Conservation (phyloP, 2,888 invertebrate genomes). For the Noctuana brunneofusca region DNA sequence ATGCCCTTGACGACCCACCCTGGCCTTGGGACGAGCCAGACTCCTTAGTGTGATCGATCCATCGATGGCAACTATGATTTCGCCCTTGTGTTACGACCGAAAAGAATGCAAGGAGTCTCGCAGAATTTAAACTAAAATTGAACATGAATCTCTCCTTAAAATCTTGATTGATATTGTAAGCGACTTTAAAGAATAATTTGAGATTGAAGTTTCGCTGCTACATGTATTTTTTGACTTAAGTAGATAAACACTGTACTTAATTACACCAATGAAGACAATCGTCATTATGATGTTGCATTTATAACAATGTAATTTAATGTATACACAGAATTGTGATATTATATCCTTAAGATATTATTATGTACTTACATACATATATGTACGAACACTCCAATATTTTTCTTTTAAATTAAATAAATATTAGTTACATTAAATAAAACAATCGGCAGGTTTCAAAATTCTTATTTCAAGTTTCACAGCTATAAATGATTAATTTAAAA, state of each 20-base stretch:
- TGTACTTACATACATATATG: slow-evolving; percentile 9
- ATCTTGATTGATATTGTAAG: too few relatives aligned
- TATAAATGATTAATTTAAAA: slow-evolving; percentile 20
- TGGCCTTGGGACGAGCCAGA: slow-evolving; percentile 80
- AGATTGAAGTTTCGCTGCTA: background rate
- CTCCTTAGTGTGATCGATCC: slow-evolving; percentile 66
- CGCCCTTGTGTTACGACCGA: too few relatives aligned
- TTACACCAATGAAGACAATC: slow-evolving; percentile 5
- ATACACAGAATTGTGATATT: slow-evolving; percentile 31
- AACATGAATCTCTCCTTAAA: too few relatives aligned
- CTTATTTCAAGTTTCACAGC: slow-evolving; percentile 23
- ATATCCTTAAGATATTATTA: slow-evolving; percentile 29
- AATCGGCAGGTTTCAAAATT: slow-evolving; percentile 5
- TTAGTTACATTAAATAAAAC: too few relatives aligned
- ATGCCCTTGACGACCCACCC: slow-evolving; percentile 73
- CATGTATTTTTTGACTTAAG: background rate
- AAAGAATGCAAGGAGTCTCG: background rate
- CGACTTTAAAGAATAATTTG: too few relatives aligned
- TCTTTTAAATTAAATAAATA: too few relatives aligned
- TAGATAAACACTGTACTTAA: slow-evolving; percentile 15
- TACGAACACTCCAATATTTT: background rate
- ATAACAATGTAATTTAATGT: slow-evolving; percentile 18
- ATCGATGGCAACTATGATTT: background rate
- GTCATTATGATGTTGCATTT: slow-evolving; percentile 32
- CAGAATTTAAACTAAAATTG: background rate